Conservation (phyloP, 2,888 invertebrate genomes). For the Leucophenga montana region DNA sequence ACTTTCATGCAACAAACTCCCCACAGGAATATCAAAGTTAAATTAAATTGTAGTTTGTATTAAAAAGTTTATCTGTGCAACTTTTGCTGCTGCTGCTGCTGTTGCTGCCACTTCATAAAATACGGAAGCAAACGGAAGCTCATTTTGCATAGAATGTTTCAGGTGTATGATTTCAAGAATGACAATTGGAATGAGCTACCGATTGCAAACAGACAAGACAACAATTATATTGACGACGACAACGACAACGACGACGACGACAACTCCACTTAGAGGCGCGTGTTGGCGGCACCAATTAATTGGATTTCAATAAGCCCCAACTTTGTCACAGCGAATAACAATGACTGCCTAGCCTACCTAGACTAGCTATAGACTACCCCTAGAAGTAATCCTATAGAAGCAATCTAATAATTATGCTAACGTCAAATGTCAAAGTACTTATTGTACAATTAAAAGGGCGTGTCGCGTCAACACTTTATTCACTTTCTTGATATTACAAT, state of each 20-base stretch:
- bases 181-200: background rate
- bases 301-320: slow-evolving; percentile 21
- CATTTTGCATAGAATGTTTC: slow-evolving; percentile 15
- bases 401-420: slow-evolving; percentile 22
- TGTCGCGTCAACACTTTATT: background rate
- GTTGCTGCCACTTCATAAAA: too few relatives aligned
- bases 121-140: slow-evolving; percentile 7
- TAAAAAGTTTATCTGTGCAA: slow-evolving; percentile 61
- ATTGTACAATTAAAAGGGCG: background rate
- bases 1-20: slow-evolving; percentile 36
- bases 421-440: slow-evolving; percentile 1
- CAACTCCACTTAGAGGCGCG: background rate
- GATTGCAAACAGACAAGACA: background rate
- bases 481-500: too few relatives aligned
- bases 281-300: background rate
- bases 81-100: too few relatives aligned
- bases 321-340: too few relatives aligned
- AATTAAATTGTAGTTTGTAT: slow-evolving; percentile 73
- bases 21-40: slow-evolving; percentile 70
- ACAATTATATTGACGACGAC: background rate
- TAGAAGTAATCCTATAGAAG: too few relatives aligned
- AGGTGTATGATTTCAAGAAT: background rate
- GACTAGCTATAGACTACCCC: too few relatives aligned
- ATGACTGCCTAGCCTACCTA: too few relatives aligned
- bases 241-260: background rate